Base-by-base conservation (phyloP, 2,113 vertebrate genomes). In the Urocitellus parryii region DNA sequence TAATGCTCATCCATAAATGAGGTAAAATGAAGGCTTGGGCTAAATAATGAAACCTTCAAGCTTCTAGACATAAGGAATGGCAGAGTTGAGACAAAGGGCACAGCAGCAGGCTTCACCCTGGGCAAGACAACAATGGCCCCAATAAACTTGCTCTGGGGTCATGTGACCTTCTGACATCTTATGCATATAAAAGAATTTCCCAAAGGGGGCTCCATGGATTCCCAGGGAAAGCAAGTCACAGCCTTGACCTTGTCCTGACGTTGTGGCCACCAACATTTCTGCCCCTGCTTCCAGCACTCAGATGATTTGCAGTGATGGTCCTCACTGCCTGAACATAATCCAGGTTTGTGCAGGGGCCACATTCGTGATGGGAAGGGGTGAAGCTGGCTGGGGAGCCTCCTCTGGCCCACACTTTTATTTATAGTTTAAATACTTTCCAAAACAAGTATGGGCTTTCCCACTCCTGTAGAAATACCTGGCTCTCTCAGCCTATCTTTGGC, bases 21-120 rank as follows among this genome's bases (percentile, higher is more conserved):
- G 96, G 96, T 93, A 93, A 96, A 98, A 98, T 96, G 93, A 97
- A 98, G 96, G 37, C 93, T 96, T 97, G 76, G 90, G 86, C 92
- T 93, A 95, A 97, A 96, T 88, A 96, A 97, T 96, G 87, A 56
- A 67, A 94, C 96, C 91, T 96, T 91, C 92, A 95, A 96, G 85
- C 95, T 98, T 94, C 80, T 88, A 0, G 63, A 34, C 4, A 0
- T 1, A 4, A 25, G 16, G 27, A 29, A 4, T 22, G 0, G 14
- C 4, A 2, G 42, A 81, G 82, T 25, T 77, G 86, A 94, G 67
- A 42, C 5, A 72, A 34, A 94, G 94, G 85, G 9, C 67, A 20
- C 27, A 2, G 42, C 42, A 42, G 42, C 42, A 42, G 42, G 42
- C 42, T 42, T 42, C 42, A 42, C 42, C 0, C 37, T 17, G 13